Conservation (phyloP, 2,888 invertebrate species). For the Idaea aversata region DNA sequence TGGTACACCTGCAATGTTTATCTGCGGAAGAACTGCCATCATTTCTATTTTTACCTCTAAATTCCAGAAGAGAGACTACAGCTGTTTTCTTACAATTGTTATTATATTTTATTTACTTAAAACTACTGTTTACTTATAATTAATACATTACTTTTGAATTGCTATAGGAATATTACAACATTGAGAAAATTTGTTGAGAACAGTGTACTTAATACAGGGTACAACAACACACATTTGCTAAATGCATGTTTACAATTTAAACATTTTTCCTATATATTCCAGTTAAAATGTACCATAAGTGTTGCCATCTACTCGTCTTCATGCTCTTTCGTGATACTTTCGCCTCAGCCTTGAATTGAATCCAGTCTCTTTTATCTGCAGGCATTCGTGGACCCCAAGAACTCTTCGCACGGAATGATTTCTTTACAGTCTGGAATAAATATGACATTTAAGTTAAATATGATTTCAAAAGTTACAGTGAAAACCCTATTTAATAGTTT, state of each 20-base stretch:
- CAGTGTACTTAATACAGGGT: neutral
- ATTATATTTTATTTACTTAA: neutral
- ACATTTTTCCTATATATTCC: constrained; percentile 17
- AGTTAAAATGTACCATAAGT: constrained; percentile 46
- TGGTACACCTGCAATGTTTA: neutral
- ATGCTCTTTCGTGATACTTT: constrained; percentile 41
- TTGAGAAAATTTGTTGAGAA: neutral
- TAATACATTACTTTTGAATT: too few species aligned
- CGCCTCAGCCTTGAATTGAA: constrained; percentile 70
- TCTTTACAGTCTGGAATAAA: constrained; percentile 60
- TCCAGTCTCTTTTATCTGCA: constrained; percentile 77
- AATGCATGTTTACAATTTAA: neutral
- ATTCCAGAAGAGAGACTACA: neutral
- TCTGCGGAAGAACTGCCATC: neutral
- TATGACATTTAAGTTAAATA: constrained; percentile 9
- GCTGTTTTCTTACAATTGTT: neutral
- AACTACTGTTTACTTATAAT: too few species aligned
- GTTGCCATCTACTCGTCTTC: constrained; percentile 35
- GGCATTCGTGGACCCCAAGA: constrained; percentile 83
- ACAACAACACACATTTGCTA: neutral
- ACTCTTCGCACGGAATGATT: constrained; percentile 60
- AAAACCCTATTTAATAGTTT: neutral
- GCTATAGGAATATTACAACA: neutral
- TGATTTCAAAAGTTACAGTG: too few species aligned
- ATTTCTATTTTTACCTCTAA: too few species aligned